Base-by-base conservation (phyloP, 2,888 invertebrate genomes). In the Anoplius nigerrimus region DNA sequence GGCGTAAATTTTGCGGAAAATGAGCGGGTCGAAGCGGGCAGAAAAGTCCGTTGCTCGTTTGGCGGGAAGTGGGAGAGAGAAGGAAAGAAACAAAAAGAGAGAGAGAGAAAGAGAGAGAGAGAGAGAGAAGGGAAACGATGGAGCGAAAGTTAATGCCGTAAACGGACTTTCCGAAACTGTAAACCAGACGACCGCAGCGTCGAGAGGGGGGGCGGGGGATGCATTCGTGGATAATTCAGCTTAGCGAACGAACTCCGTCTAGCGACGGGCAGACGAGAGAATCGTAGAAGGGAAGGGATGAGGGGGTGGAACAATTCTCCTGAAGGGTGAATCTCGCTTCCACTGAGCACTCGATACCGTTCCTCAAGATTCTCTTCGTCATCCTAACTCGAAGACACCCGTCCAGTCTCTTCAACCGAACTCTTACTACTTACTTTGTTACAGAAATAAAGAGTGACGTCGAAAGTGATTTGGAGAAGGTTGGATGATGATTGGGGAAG, bases 101-200 rank as follows among this genome's bases (percentile, higher is more conserved):
- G 52, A 34, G 51, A 52, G 16, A n/a, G 62, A 71, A 71, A 24
- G 57, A 62, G 55, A 56, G 61, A 61, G 57, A 56, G 56, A 68
- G 52, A 71, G 71, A 60, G 75, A 71, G 68, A 68, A 74, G 68
- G 59, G 42, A 59, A 46, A 55, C 55, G 56, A 60, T 53, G 53
- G 60, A 51, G 55, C 20, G 3, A 24, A 22, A 46, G 46, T 58
- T 58, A 58, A 58, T 46, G 45, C 46, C 46, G 58, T 58, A 46
- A 58, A 45, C 46, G 58, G 58, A 58, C 27, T 58, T 58, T 58
- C 58, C 46, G 15, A 46, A n/a, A 22, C 58, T 58, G 54, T 46
- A 22, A 58, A 58, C 42, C 46, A 58, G 34, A 58, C 21, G n/a
- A n/a, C 58, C 20, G 20, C 22, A 20, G 11, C 46, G 46, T 16